A percentile compares a stretch with the other conserved stretches of the same genome.
Evolutionary conservation across 1,140 invertebrate species (phyloP).

Genomic region (Cyphomyrmex costatus): DNA sequence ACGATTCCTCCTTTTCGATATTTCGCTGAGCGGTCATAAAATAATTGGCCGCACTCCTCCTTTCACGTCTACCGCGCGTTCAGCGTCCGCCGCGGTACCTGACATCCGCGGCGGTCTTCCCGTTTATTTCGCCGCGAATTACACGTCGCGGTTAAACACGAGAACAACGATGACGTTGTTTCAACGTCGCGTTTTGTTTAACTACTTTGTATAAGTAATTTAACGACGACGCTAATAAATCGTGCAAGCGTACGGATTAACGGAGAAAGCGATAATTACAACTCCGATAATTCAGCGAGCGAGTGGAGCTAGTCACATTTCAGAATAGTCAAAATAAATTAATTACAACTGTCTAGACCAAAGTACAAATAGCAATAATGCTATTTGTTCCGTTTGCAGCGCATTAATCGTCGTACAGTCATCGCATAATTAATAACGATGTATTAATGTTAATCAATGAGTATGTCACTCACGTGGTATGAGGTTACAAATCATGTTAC

Average conservation of each 20-base stretch:
- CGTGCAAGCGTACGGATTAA: slow-evolving; percentile 46
- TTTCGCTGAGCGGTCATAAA: slow-evolving; percentile 56
- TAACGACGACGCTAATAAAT: slow-evolving; percentile 61
- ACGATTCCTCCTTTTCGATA: slow-evolving; percentile 37
- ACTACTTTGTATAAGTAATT: slow-evolving; percentile 54
- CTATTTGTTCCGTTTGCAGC: slow-evolving; percentile 52
- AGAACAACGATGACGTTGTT: slow-evolving; percentile 26
- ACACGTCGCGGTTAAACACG: slow-evolving; percentile 15
- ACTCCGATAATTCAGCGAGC: slow-evolving; percentile 55
- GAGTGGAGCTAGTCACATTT: slow-evolving; percentile 47
- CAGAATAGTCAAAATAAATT: slow-evolving; percentile 64
- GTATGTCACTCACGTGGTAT: slow-evolving; percentile 47
- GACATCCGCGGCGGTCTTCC: not conserved
- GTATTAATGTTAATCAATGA: slow-evolving; percentile 64
- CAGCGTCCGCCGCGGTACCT: not conserved
- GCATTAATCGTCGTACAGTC: slow-evolving; percentile 57
- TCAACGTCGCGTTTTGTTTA: slow-evolving; percentile 26
- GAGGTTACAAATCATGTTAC: slow-evolving; percentile 44
- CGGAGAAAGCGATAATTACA: slow-evolving; percentile 53
- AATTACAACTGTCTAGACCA: slow-evolving; percentile 58
- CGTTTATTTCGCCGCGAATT: slow-evolving; percentile 26
- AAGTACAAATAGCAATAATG: slow-evolving; percentile 62
- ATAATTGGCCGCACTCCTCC: slow-evolving; percentile 36
- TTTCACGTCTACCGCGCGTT: slow-evolving; percentile 6
- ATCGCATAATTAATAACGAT: slow-evolving; percentile 59